A percentile compares a stretch with the other conserved stretches of the same genome.
phyloP scores from a whole-genome alignment of 1,140 invertebrate species.

The Helicoverpa zea region DNA sequence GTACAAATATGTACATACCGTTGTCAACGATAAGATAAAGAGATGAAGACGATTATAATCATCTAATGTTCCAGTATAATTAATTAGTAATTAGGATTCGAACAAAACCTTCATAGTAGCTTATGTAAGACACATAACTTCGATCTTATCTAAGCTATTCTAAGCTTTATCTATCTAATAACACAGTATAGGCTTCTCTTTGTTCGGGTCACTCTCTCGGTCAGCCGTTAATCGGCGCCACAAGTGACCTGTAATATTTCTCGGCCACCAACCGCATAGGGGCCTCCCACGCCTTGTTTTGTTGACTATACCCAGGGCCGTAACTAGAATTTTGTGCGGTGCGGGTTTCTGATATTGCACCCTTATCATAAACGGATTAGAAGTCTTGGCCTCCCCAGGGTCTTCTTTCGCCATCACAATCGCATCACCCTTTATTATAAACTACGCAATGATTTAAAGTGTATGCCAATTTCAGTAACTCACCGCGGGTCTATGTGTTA shows the following conservation, averaged over 20 bases:
- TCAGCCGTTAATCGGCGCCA: conserved; percentile 15
- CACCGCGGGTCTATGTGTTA: too few relatives aligned
- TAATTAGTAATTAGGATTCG: background rate
- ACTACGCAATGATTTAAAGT: too few relatives aligned
- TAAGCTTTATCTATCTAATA: background rate
- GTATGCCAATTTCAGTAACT: too few relatives aligned
- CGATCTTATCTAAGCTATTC: background rate
- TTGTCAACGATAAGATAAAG: background rate
- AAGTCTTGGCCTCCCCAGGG: too few relatives aligned
- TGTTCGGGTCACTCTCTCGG: conserved; percentile 29
- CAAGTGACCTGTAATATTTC: conserved; percentile 46
- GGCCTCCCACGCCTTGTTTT: conserved; percentile 26
- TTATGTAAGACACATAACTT: background rate
- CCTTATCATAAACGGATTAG: too few relatives aligned
- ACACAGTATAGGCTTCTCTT: conserved; percentile 6
- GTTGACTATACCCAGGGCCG: background rate
- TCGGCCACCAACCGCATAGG: conserved; percentile 10
- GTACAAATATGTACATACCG: too few relatives aligned
- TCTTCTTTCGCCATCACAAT: too few relatives aligned
- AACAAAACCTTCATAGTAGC: background rate
- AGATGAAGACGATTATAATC: background rate
- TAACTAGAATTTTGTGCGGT: too few relatives aligned
- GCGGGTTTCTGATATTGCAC: too few relatives aligned
- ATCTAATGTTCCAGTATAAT: background rate
- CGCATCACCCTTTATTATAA: too few relatives aligned